Base-by-base conservation (phyloP, 2,113 vertebrate genomes). In the Apeltes quadracus region DNA sequence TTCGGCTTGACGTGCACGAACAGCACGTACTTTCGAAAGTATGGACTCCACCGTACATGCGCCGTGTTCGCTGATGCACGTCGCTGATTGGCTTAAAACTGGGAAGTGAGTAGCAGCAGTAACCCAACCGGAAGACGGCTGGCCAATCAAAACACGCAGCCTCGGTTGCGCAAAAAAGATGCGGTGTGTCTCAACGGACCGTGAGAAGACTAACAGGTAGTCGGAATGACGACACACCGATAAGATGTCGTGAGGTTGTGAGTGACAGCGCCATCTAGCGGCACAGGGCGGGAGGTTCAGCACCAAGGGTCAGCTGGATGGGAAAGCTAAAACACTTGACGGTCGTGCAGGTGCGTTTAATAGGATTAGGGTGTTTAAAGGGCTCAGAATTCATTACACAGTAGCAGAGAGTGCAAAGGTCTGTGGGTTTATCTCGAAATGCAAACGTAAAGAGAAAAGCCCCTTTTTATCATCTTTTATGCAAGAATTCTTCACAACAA, bases 11-110 rank as follows among this genome's bases (percentile, higher is more conserved):
- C 55, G 18, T 29, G 29, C 38, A 11, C 11, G 2, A 18, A 46
- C 34, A 46, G 64, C 57, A 61, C 72, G 72, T 67, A 71, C 13
- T 1, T 39, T 55, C 3, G 43, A 43, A 59, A 63, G 20, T 41
- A 29, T 38, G 43, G 15, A 70, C 61, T 51, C 83, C 87, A 87
- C 83, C 82, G 61, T 46, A 78, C 88, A 62, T 88, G 75, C 54
- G 22, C 2, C 1, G 2, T 50, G 65, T 32, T 14, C 29, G 51
- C 58, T 22, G 25, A 62, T 53, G 15, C 59, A 2, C 27, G 5
- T 3, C 36, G 2, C 1, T 58, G 79, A 91, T 90, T 91, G 87
- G 89, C 29, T 61, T 0, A 41, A 68, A 78, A 75, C 15, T 0
- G n/a, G 74, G 68, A 82, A 75, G 69, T 29, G 7, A 61, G 25